phyloP scores from a whole-genome alignment of 2,113 vertebrate genomes.

The Pomatostomus ruficeps region DNA sequence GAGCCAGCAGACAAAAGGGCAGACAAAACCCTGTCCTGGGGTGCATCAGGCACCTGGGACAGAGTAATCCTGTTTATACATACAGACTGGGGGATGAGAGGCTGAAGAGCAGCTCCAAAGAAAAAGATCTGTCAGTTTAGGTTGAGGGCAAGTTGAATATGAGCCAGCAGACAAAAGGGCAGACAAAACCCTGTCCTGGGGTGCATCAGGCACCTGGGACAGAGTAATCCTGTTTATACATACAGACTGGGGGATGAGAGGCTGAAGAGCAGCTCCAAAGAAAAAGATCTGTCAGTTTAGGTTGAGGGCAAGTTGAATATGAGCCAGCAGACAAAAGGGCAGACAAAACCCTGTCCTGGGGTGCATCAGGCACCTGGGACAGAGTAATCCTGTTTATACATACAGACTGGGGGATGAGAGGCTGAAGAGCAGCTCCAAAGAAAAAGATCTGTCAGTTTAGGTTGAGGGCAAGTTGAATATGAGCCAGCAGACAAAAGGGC shows the following conservation, averaged over 20 bases:
- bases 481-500: not conserved
- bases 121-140: not conserved
- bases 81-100: fast-evolving
- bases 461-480: not conserved
- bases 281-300: not conserved
- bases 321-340: not conserved
- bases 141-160: not conserved
- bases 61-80: fast-evolving
- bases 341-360: fast-evolving
- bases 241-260: fast-evolving
- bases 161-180: not conserved
- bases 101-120: not conserved
- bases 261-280: not conserved
- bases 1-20: not conserved
- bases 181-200: fast-evolving
- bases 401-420: fast-evolving
- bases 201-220: not conserved
- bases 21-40: fast-evolving
- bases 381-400: fast-evolving
- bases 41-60: not conserved
- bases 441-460: not conserved
- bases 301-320: not conserved
- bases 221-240: fast-evolving
- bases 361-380: not conserved
- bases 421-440: not conserved